Percentiles rank a stretch among this genome's conserved stretches.
These are phyloP conservation scores for Calidris pugnax DNA, from an alignment of 2,113 vertebrate genomes.

Conservation along the genomic window DNA sequence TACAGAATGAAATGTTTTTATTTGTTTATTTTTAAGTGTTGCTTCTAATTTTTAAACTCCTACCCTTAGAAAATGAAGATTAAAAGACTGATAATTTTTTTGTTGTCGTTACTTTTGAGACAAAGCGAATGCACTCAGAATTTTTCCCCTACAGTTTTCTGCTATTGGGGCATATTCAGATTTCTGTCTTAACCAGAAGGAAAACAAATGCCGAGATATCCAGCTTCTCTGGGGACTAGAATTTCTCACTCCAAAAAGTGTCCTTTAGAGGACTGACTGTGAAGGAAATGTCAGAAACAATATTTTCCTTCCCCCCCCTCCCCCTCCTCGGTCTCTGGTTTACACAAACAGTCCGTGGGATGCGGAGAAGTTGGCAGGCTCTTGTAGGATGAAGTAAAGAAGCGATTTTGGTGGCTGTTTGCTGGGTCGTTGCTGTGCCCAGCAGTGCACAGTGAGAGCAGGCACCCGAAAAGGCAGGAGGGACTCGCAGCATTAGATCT, in stretches of 20 bases:
- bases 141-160: not conserved
- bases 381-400: not conserved
- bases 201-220: not conserved
- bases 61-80: not conserved
- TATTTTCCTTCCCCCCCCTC: not conserved
- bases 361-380: not conserved
- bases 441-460: accelerated
- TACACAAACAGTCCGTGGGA: not conserved
- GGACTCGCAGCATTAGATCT: not conserved
- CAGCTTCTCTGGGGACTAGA: not conserved
- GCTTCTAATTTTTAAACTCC: not conserved
- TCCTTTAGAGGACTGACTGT: not conserved
- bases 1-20: not conserved
- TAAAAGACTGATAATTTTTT: not conserved
- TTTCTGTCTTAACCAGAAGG: not conserved
- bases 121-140: not conserved
- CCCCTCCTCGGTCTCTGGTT: not conserved
- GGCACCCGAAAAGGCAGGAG: not conserved
- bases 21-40: not conserved
- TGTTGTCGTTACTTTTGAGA: not conserved
- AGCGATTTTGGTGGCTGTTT: not conserved
- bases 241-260: not conserved
- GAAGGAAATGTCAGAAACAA: not conserved
- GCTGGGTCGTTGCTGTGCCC: not conserved
- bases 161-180: not conserved